Evolutionary conservation across 2,888 invertebrate species (phyloP).

Genomic region (Cryptus viduatorius): DNA sequence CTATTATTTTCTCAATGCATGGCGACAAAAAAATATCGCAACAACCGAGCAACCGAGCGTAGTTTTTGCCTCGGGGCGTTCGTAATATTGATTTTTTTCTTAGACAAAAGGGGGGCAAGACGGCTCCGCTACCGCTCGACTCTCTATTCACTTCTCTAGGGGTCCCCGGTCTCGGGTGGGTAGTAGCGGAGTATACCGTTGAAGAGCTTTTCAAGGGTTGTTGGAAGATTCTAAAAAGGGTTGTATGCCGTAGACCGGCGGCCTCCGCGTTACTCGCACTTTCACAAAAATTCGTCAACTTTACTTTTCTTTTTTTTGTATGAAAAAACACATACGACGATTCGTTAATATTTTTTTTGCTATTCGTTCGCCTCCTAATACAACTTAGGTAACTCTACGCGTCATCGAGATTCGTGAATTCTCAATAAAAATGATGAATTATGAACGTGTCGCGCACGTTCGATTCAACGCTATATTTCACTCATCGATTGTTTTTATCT

Average conservation of each 20-base stretch:
- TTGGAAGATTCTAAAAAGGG: slow-evolving; percentile 40
- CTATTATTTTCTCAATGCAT: slow-evolving; percentile 33
- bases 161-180: slow-evolving; percentile 57
- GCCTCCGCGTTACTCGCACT: slow-evolving; percentile 33
- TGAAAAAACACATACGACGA: slow-evolving; percentile 33
- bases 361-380: slow-evolving; percentile 38
- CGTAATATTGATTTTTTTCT: slow-evolving; percentile 64
- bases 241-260: slow-evolving; percentile 40
- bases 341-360: slow-evolving; percentile 11
- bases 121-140: slow-evolving; percentile 47
- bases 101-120: slow-evolving; percentile 59
- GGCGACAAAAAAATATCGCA: slow-evolving; percentile 26
- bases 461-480: slow-evolving; percentile 10
- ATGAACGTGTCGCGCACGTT: neutral
- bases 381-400: slow-evolving; percentile 51
- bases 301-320: slow-evolving; percentile 3
- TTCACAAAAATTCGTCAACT: slow-evolving; percentile 36
- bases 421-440: slow-evolving; percentile 30
- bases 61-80: slow-evolving; percentile 53
- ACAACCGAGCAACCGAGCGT: slow-evolving; percentile 55
- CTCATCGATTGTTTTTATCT: neutral
- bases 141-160: slow-evolving; percentile 55
- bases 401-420: slow-evolving; percentile 40
- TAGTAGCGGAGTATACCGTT: slow-evolving; percentile 30
- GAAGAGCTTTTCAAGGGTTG: slow-evolving; percentile 36